phyloP scores from a whole-genome alignment of 2,113 vertebrate genomes.

The Sardina pilchardus region DNA sequence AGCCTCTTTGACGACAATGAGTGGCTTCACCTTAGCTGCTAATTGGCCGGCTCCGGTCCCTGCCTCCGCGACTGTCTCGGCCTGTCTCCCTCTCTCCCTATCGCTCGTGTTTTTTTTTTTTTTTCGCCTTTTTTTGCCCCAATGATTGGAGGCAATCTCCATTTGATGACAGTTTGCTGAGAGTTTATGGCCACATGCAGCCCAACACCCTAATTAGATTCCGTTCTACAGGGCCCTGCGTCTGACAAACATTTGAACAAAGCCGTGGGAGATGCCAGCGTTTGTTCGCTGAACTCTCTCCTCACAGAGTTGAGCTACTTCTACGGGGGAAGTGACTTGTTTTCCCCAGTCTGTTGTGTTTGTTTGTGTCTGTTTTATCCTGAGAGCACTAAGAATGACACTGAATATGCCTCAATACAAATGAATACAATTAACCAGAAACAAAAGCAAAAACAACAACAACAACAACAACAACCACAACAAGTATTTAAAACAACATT shows the following conservation, averaged over 20 bases:
- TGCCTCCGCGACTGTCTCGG: conserved; percentile 48
- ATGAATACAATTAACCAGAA: background rate
- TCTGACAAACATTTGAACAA: conserved; percentile 73
- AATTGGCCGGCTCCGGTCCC: conserved; percentile 64
- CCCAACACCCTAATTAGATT: conserved; percentile 72
- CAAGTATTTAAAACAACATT: background rate
- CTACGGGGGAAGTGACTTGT: background rate
- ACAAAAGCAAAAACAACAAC: background rate
- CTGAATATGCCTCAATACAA: background rate
- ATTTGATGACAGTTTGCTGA: conserved; percentile 73
- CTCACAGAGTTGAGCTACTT: background rate
- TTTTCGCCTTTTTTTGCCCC: conserved; percentile 47
- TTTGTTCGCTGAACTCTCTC: background rate
- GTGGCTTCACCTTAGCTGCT: conserved; percentile 69
- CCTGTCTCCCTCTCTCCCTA: conserved; percentile 45
- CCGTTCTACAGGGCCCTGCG: conserved; percentile 70
- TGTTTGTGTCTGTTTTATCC: background rate
- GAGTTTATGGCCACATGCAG: conserved; percentile 71
- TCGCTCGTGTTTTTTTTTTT: conserved; percentile 48
- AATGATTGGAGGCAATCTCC: conserved; percentile 64
- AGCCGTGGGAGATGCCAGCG: conserved; percentile 67
- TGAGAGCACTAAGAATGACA: background rate
- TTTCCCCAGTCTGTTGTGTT: background rate
- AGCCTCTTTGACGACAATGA: conserved; percentile 62
- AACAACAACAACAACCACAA: background rate